Percentiles rank a stretch among this genome's conserved stretches.
phyloP scores from a whole-genome alignment of 2,888 invertebrate genomes.

The Aleiodes testaceus region DNA sequence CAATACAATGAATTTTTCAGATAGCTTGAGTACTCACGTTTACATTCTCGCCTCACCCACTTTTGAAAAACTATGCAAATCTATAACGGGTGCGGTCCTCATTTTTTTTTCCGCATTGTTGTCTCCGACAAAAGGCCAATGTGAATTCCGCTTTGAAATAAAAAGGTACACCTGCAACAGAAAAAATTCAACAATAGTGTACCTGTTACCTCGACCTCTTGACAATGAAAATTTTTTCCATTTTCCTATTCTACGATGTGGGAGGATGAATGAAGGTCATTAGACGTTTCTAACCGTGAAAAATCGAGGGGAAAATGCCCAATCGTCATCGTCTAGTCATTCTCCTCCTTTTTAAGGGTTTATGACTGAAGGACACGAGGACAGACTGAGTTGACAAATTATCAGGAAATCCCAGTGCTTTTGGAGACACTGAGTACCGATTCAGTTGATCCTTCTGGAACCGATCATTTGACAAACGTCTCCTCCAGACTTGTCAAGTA shows the following conservation, averaged over 20 bases:
- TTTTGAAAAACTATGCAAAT: constrained; percentile 27
- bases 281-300: constrained; percentile 8
- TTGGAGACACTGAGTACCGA: not conserved
- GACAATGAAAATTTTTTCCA: constrained; percentile 3
- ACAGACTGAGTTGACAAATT: constrained; percentile 18
- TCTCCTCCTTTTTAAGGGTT: no score
- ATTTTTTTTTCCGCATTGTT: constrained; percentile 30
- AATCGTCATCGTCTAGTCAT: not conserved
- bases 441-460: not conserved
- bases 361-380: not conserved
- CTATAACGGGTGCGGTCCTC: constrained; percentile 5
- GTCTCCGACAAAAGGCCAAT: constrained; percentile 19
- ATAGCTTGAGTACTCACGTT: not conserved
- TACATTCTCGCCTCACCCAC: constrained; percentile 24
- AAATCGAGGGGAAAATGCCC: not conserved
- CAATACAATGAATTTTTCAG: constrained; percentile 29
- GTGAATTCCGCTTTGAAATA: not conserved
- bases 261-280: constrained; percentile 16
- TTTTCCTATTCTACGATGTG: not conserved
- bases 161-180: constrained; percentile 11
- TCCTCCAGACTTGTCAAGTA: constrained; percentile 55
- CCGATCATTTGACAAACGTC: constrained; percentile 57
- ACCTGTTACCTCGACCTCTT: constrained; percentile 43
- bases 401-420: not conserved
- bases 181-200: constrained; percentile 46